Base-by-base conservation (phyloP, 2,888 invertebrate species). In the Electrophaes corylata region DNA sequence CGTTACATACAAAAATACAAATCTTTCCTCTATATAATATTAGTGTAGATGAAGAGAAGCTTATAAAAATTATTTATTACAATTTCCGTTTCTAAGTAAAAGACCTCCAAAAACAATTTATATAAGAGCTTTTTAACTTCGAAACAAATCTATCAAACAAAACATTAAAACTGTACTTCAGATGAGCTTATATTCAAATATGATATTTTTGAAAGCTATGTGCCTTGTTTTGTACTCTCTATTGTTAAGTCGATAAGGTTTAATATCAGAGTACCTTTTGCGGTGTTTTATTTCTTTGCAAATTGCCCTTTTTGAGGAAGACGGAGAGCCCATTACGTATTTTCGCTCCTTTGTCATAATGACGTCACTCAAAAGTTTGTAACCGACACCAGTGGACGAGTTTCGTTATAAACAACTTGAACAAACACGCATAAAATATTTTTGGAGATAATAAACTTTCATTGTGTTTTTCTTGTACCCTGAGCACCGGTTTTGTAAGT, bases 291-390 rank as follows among this genome's bases (percentile, higher is more conserved):
- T 70, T 67, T 69, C 59, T 66, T 65, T 64, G 46, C 62, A 65
- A 73, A 75, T 76, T 72, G 70, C 67, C 64, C 66, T 70, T 76
- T 69, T 74, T 68, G 66, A 63, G 63, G 62, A 64, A 57, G 65
- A 64, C 62, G 69, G 68, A 70, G 63, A 66, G 69, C 57, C 73
- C 63, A 77, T 77, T 76, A 76, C 44, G 62, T 51, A 62, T 63
- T 64, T 43, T 60, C 53, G 62, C 66, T 65, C 60, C 65, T 69
- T 75, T 73, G 67, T 76, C 65, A 72, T 66, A 66, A 68, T 56
- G 68, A 71, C 67, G 66, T 66, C 65, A 60, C 64, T 68, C 64
- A 50, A 55, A 65, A 71, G 60, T 68, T 71, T 66, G 68, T 65
- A 65, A 68, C 62, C 61, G 67, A 67, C 65, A 68, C 58, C 62